phyloP scores from a whole-genome alignment of 2,888 invertebrate species.

The Pilophorus perplexus region DNA sequence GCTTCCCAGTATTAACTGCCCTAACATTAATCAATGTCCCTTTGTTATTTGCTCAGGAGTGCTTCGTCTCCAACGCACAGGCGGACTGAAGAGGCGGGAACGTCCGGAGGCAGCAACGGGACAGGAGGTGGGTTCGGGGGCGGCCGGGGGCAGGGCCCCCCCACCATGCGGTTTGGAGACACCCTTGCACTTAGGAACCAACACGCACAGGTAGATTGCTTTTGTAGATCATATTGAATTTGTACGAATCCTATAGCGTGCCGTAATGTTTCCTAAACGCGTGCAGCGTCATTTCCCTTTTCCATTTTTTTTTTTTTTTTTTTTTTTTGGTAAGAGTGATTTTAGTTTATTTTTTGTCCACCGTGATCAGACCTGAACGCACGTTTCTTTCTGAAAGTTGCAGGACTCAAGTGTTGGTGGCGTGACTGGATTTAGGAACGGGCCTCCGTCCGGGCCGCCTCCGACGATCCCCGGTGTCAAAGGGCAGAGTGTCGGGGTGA shows the following conservation, averaged over 20 bases:
- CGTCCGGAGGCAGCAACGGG: constrained; percentile 54
- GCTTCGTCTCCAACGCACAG: constrained; percentile 48
- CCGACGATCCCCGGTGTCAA: constrained; percentile 50
- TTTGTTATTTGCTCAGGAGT: constrained; percentile 46
- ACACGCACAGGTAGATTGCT: constrained; percentile 47
- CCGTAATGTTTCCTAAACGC: no score
- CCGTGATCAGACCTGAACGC: no score
- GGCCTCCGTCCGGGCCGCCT: constrained; percentile 51
- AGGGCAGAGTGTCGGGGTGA: constrained; percentile 23
- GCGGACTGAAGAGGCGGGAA: constrained; percentile 46
- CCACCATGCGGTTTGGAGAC: constrained; percentile 49
- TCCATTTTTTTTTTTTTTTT: no score
- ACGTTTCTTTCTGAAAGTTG: constrained; percentile 13
- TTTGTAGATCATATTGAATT: no score
- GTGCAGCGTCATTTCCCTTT: no score
- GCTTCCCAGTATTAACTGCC: no score
- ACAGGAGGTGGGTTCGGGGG: constrained; percentile 52
- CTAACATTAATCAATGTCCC: no score
- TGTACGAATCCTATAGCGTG: no score
- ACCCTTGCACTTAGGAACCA: constrained; percentile 47
- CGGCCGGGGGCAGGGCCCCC: constrained; percentile 51
- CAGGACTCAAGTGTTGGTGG: constrained; percentile 37
- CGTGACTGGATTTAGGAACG: constrained; percentile 35
- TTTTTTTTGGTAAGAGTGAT: no score
- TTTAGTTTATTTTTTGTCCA: no score